Base-by-base conservation (phyloP, 2,888 invertebrate species). In the Oscheius sp. region DNA sequence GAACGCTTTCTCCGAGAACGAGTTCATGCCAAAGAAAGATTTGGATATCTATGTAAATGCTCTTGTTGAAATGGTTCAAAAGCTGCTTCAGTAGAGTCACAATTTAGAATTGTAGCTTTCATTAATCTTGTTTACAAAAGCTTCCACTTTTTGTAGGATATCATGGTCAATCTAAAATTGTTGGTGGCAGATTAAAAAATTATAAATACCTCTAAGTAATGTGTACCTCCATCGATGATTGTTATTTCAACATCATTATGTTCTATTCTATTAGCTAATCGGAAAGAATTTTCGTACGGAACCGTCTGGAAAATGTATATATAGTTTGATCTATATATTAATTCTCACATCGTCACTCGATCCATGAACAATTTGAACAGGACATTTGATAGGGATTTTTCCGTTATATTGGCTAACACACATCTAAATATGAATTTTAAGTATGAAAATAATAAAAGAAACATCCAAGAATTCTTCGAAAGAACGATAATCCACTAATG, bases 1-100 rank as follows among this genome's bases (percentile, higher is more conserved):
- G 26, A 83, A 80, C 49, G 83, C 83, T 9, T 82, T 82, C 51
- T 80, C 80, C 0, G 72, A 75, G 20, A 67, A 81, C 36, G 83
- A 83, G 59, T 82, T 80, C 68, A 78, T 83, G 28, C 76, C 78
- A 8, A 79, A 72, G 45, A 22, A 56, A 0, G 77, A 77, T 41
- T 70, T 77, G 6, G 67, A 73, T 33, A 20, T 70, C 30, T 74
- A 71, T 41, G 69, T 69, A 2, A 44, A 69, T 0, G 70, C 69
- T 17, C 57, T 77, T 9, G 49, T 74, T 30, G 64, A 73, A 47
- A 64, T 74, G n/a, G 26, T 32, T 28, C 32, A 30, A 12, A 62
- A 67, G 41, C 51, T 67, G 17, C 44, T 67, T 8, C 17, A 64
- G 38, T 63, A 54, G 32, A 41, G 12, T 4, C 20, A 9, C 8